These are phyloP conservation scores for Trinectes maculatus DNA, from an alignment of 2,113 vertebrate species.

Conservation along the genomic window DNA sequence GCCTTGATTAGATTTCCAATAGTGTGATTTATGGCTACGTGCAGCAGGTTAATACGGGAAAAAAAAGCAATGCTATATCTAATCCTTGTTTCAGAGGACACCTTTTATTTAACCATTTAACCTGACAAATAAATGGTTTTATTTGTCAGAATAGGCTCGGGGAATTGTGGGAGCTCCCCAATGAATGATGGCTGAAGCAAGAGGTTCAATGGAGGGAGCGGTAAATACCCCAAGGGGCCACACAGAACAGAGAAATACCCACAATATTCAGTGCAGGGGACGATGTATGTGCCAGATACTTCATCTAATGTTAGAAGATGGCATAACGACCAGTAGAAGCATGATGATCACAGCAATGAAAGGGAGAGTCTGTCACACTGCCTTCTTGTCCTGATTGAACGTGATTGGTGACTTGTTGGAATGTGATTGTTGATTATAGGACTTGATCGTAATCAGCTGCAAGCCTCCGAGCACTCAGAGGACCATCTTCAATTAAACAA, in stretches of 20 bases:
- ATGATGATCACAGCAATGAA: background rate
- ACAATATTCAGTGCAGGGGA: background rate
- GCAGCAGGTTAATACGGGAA: background rate
- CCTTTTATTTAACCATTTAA: background rate
- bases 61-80: constrained; percentile 7
- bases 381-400: constrained; percentile 25
- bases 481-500: background rate
- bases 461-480: background rate
- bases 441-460: constrained; percentile 30
- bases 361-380: background rate
- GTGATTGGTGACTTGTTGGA: constrained; percentile 35
- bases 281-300: too few species aligned
- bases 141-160: constrained; percentile 6
- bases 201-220: constrained; percentile 8
- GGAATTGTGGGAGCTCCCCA: constrained; percentile 6
- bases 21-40: constrained; percentile 16
- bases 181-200: constrained; percentile 10
- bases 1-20: constrained; percentile 14
- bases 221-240: constrained; percentile 7
- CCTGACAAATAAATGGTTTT: background rate
- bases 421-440: constrained; percentile 38
- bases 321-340: background rate
- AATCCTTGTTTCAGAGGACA: background rate
- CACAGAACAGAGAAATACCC: constrained; percentile 11
- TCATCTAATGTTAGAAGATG: background rate